Base-by-base conservation (phyloP, 2,113 vertebrate species). In the Sciurus niger region DNA sequence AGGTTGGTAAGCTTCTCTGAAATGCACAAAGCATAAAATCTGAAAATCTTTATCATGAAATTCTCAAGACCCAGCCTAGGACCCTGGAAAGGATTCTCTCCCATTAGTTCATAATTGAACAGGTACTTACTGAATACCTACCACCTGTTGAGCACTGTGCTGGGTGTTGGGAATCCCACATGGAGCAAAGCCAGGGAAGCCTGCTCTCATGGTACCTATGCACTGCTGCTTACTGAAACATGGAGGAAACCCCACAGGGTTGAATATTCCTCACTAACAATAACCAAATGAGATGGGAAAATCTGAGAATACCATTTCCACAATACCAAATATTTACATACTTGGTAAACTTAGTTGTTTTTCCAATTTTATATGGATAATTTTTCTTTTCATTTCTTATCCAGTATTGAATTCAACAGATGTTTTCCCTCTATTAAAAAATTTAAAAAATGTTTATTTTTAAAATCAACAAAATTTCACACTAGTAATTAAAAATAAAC, bases 301-400 rank as follows among this genome's bases (percentile, higher is more conserved):
- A 4, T 13, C 63, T 18, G 55, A 73, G 9, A 65, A 73, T 3
- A 20, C 32, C 9, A 0, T 46, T 87, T 70, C 40, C n/a, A 83
- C n/a, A 18, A 65, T 32, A 76, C 30, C 20, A 78, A 73, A 34
- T 40, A 67, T 1, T 34, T n/a, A 37, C 46, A 30, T 51, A 60
- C 70, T 40, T 6, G 14, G 3, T 37, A 32, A 46, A 22, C 51
- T 73, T 79, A 28, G 12, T 55, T 34, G 30, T 37, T 46, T 58
- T 63, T 65, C 34, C 58, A 43, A 8, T 53, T 43, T 86, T 76
- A 55, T 22, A 17, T 30, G 73, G 22, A 43, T 72, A 12, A 14
- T 53, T 84, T 93, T 79, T 79, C 53, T 37, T 84, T 84, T 73
- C 7, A 34, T 89, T 84, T 88, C 25, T 74, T 76, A 80, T 67